These are phyloP conservation scores for Micrasema longulum DNA, from an alignment of 1,140 invertebrate genomes.

Conservation along the genomic window DNA sequence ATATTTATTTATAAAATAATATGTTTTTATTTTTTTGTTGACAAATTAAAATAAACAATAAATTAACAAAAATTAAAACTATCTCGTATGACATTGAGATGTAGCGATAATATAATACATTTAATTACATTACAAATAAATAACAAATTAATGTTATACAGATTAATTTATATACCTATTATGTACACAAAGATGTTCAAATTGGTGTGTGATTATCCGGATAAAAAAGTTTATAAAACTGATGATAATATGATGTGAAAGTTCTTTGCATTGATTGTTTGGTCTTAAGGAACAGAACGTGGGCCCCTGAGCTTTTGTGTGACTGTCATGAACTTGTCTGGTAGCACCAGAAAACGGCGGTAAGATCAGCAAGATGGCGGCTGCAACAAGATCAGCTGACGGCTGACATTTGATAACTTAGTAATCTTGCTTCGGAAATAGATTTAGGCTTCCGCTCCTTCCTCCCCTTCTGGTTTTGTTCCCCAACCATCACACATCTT, in stretches of 20 bases:
- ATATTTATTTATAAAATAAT: constrained; percentile 49
- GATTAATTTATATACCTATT: constrained; percentile 46
- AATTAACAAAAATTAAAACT: constrained; percentile 42
- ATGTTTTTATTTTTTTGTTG: constrained; percentile 46
- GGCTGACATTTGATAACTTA: constrained; percentile 42
- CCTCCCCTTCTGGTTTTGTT: constrained; percentile 54
- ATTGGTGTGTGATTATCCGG: constrained; percentile 24
- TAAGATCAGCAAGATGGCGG: constrained; percentile 38
- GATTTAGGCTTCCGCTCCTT: constrained; percentile 55
- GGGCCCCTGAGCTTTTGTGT: constrained; percentile 38
- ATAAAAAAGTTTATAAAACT: constrained; percentile 42
- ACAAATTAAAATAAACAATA: constrained; percentile 46
- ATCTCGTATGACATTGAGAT: constrained; percentile 31
- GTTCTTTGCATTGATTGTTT: constrained; percentile 12
- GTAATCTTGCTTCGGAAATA: neutral
- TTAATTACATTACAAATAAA: constrained; percentile 48
- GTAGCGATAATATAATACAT: constrained; percentile 43
- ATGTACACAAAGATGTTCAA: constrained; percentile 47
- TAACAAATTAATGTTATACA: constrained; percentile 46
- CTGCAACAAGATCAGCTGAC: constrained; percentile 16
- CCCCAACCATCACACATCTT: constrained; percentile 75
- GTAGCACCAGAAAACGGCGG: constrained; percentile 38
- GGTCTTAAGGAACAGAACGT: constrained; percentile 16
- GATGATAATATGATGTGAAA: constrained; percentile 37
- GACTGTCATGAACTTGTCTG: constrained; percentile 43